Base-by-base conservation (phyloP, 64 coral and sea anemone species). In the Platygyra sinensis region DNA sequence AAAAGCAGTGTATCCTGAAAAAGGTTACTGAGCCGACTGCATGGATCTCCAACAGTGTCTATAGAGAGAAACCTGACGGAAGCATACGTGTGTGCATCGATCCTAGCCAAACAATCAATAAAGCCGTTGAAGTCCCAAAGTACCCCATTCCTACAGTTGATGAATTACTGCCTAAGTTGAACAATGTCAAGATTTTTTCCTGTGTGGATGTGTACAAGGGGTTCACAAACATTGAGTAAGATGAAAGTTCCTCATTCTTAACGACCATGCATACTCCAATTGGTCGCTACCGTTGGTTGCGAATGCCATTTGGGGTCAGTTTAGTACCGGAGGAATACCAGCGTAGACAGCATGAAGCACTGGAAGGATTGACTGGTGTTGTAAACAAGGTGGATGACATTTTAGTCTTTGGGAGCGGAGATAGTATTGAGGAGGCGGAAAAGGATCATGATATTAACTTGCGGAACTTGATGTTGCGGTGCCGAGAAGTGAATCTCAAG, bases 341-440 rank as follows among this genome's bases (percentile, higher is more conserved):
- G 52, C 60, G 83, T 38, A 52, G 91, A 60, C 91, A 87, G 22
- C 91, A 93, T 30, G 82, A 87, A 79, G 91, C 78, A 18, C 29
- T 93, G 50, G 84, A 87, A 18, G 83, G 15, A 22, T 93, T 93
- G 62, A 15, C n/a, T 30, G 91, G 76, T 42, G 64, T 65, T 36
- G 73, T 86, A 13, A 92, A 87, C 83, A 93, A 93, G 73, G 73
- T 83, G 0, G 91, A 93, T 82, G 78, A 93, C 24, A 93, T 88
- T 32, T 88, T 93, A 80, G 91, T 93, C 15, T 88, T 93, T 88
- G 87, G 79, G 62, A 83, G 71, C 14, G 87, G 92, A 77, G 87
- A 89, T 62, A 89, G 31, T 62, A 10, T 75, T 27, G 79, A 89
- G 78, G 86, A 89, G 67, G 92, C 87, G 78, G 65, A 94, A 6